Conservation (phyloP, 2,797 vertebrate genomes). For the Macroramphosus scolopax region DNA sequence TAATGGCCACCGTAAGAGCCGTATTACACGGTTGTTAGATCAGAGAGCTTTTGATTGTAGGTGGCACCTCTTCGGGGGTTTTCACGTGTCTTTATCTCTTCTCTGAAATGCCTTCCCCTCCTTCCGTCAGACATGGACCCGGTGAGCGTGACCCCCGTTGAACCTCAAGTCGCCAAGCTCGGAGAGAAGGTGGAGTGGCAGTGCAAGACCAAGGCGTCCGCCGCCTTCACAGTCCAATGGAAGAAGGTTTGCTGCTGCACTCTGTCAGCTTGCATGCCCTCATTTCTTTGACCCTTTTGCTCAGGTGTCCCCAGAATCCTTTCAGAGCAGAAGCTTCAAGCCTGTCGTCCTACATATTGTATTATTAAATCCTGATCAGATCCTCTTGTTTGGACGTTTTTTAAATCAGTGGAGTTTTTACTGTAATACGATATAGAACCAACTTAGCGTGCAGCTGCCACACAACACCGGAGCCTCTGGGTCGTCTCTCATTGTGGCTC, state of each 20-base stretch:
- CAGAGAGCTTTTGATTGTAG: constrained; percentile 13
- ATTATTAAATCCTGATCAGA: too few relatives aligned
- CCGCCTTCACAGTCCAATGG: constrained; percentile 52
- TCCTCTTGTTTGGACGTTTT: constrained; percentile 6
- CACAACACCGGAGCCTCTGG: constrained; percentile 2
- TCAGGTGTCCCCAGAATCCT: neutral
- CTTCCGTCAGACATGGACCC: constrained; percentile 65
- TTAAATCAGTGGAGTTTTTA: neutral
- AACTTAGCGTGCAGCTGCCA: constrained; percentile 13
- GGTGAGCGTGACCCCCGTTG: constrained; percentile 49
- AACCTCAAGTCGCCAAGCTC: constrained; percentile 44
- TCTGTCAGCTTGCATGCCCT: neutral
- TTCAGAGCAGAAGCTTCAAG: neutral
- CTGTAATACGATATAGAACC: neutral
- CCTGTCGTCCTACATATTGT: too few relatives aligned
- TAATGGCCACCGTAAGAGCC: constrained; percentile 4
- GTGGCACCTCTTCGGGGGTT: constrained; percentile 2
- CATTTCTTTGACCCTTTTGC: neutral
- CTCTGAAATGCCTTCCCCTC: constrained; percentile 1
- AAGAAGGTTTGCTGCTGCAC: constrained; percentile 56
- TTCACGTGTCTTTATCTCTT: too few relatives aligned
- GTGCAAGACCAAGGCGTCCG: constrained; percentile 69
- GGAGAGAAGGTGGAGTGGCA: constrained; percentile 66
- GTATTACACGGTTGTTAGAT: constrained; percentile 38
- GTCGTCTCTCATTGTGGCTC: constrained; percentile 12